Evolutionary conservation across 2,888 invertebrate species (phyloP).

Genomic region (Orgyia antiqua): DNA sequence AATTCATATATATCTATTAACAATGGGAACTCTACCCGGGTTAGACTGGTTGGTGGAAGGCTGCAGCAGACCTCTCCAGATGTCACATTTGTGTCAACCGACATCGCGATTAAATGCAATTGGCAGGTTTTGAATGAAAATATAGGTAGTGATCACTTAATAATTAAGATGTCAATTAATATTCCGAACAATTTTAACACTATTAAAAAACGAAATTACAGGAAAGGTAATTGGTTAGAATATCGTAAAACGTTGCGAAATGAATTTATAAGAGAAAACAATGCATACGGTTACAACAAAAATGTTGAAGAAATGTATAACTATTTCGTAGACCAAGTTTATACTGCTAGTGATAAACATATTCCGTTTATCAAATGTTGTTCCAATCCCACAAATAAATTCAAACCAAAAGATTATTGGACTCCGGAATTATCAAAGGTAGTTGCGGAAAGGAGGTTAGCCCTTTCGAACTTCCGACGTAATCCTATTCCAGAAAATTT

Average conservation of each 20-base stretch:
- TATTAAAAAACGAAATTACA: neutral
- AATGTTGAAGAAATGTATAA: too few species aligned
- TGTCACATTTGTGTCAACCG: slow-evolving; percentile 5
- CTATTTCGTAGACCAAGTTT: neutral
- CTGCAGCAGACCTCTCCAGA: slow-evolving; percentile 8
- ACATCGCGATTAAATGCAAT: neutral
- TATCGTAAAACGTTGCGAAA: neutral
- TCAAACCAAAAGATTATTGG: neutral
- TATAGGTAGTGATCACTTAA: slow-evolving; percentile 1
- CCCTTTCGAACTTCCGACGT: neutral
- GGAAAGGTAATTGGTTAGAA: neutral
- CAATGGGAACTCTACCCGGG: slow-evolving; percentile 10
- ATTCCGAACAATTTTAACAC: neutral
- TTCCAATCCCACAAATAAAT: neutral
- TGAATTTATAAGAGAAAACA: neutral
- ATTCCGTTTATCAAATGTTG: neutral
- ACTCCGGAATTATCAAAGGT: neutral
- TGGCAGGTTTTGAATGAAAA: slow-evolving; percentile 2
- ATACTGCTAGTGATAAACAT: neutral
- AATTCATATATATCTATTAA: slow-evolving; percentile 10
- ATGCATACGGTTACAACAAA: too few species aligned
- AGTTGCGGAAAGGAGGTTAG: too few species aligned
- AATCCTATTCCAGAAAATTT: neutral
- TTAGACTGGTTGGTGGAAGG: slow-evolving; percentile 11
- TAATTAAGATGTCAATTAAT: neutral